Conservation (phyloP, 2,113 vertebrate genomes). For the Phrynocephalus versicolor region DNA sequence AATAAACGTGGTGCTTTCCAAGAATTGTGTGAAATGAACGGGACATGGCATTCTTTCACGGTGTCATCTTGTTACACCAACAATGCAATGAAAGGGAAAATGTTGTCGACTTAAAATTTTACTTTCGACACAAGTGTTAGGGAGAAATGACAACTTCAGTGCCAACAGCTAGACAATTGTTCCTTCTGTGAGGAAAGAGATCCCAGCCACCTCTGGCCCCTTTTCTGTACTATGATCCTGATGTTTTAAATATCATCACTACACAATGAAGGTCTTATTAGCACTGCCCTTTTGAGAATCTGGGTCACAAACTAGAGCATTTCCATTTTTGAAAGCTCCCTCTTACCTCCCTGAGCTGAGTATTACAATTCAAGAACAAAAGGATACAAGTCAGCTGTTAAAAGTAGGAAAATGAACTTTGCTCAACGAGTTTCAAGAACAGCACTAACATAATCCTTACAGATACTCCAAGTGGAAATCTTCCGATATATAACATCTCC, state of each 20-base stretch:
- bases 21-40: not conserved
- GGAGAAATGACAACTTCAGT: not conserved
- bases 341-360: not conserved
- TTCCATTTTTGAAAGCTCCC: not conserved
- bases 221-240: not conserved
- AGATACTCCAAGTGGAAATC: too few species aligned
- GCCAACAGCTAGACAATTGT: not conserved
- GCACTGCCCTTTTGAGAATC: not conserved
- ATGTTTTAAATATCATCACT: not conserved
- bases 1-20: not conserved
- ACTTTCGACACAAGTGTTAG: not conserved
- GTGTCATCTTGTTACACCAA: not conserved
- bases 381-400: not conserved
- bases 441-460: too few species aligned
- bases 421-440: not conserved
- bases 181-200: not conserved
- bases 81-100: not conserved
- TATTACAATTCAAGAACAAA: not conserved
- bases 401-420: not conserved
- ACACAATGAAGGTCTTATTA: conserved; percentile 2
- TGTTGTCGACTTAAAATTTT: too few species aligned
- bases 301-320: not conserved
- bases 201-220: not conserved
- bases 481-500: too few species aligned
- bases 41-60: too few species aligned